A percentile compares a stretch with the other conserved stretches of the same genome.
Evolutionary conservation across 2,888 invertebrate genomes (phyloP).

Genomic region (Loripinus fragilis): DNA sequence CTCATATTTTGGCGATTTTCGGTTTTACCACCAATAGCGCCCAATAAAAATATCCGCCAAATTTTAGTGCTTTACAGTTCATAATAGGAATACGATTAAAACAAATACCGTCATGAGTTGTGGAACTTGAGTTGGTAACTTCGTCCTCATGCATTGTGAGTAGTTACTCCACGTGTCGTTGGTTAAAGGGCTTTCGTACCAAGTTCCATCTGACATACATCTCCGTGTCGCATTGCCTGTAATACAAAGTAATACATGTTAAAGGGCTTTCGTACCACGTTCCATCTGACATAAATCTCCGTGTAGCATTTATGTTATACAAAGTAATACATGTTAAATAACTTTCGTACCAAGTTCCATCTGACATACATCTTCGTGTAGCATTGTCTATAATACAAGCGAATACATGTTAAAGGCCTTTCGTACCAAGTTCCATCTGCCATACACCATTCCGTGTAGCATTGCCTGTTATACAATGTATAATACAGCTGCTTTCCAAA

Average conservation of each 20-base stretch:
- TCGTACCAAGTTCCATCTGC: slow-evolving; percentile 75
- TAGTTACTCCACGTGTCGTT: slow-evolving; percentile 51
- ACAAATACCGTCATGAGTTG: neutral
- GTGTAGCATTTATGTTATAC: slow-evolving; percentile 41
- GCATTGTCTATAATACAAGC: slow-evolving; percentile 66
- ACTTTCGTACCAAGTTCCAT: slow-evolving; percentile 74
- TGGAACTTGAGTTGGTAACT: slow-evolving; percentile 2
- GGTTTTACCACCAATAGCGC: no score
- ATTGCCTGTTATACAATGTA: slow-evolving; percentile 61
- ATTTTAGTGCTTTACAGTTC: no score
- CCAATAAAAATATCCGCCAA: no score
- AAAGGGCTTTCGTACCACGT: slow-evolving; percentile 72
- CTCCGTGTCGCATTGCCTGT: slow-evolving; percentile 68
- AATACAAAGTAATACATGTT: no score
- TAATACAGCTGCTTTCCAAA: no score
- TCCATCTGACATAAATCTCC: slow-evolving; percentile 71
- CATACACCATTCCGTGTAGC: slow-evolving; percentile 70
- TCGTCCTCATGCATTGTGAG: slow-evolving; percentile 29
- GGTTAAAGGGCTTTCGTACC: slow-evolving; percentile 67
- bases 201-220: slow-evolving; percentile 73
- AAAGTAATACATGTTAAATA: no score
- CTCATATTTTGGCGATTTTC: no score
- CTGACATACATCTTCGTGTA: slow-evolving; percentile 65
- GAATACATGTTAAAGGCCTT: slow-evolving; percentile 54
- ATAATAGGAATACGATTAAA: no score